Evolutionary conservation across 2,797 vertebrate species (phyloP).

Genomic region (Molossus molossus): DNA sequence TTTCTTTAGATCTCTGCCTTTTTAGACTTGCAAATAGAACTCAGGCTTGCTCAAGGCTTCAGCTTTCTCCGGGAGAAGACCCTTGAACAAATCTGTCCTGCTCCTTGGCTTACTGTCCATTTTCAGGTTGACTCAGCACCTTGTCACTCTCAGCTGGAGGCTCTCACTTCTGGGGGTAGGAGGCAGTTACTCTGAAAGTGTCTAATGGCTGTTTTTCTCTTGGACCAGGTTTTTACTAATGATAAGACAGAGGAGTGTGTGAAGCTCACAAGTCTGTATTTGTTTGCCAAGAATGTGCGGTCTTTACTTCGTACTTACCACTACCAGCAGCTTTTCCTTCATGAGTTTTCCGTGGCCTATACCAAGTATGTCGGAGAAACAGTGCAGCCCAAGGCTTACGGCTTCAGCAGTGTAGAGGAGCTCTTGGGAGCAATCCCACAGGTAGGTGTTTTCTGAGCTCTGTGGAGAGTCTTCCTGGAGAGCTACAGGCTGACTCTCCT

Average conservation of each 20-base stretch:
- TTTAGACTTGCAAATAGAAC: neutral
- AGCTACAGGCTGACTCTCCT: neutral
- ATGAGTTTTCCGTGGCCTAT: slow-evolving; percentile 95
- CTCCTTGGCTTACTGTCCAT: neutral
- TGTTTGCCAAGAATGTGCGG: slow-evolving; percentile 96
- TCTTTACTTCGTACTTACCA: slow-evolving; percentile 98
- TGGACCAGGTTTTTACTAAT: slow-evolving; percentile 92
- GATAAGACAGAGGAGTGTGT: slow-evolving; percentile 92
- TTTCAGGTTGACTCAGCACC: neutral
- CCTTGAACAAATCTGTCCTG: neutral
- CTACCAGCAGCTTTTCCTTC: slow-evolving; percentile 99
- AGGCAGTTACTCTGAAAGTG: neutral
- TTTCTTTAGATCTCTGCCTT: neutral
- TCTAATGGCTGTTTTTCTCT: neutral
- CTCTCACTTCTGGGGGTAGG: neutral
- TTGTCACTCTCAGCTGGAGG: neutral
- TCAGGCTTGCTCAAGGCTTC: neutral
- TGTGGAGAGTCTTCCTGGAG: neutral
- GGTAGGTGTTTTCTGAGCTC: slow-evolving; percentile 87
- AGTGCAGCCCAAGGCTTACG: slow-evolving; percentile 94
- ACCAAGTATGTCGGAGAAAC: slow-evolving; percentile 94
- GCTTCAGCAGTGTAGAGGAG: slow-evolving; percentile 94
- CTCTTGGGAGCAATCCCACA: slow-evolving; percentile 96
- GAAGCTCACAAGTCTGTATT: slow-evolving; percentile 95
- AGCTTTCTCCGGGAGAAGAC: neutral